Conservation (phyloP, 1,140 invertebrate species). For the Pentalonia nigronervosa region DNA sequence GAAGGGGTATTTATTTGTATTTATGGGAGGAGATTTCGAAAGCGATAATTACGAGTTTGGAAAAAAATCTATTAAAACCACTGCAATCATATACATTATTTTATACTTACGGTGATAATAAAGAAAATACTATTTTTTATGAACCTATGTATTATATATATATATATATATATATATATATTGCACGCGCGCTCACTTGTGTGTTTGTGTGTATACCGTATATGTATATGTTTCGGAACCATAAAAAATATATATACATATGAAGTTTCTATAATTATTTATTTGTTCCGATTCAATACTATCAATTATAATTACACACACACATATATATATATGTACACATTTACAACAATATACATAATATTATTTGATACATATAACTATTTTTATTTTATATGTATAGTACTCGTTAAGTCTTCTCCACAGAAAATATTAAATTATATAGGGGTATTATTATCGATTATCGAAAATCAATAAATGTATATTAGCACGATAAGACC, state of each 20-base stretch:
- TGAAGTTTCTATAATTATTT: background rate
- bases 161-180: background rate
- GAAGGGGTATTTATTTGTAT: conserved; percentile 49
- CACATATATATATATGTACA: background rate
- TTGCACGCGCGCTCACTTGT: background rate
- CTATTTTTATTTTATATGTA: background rate
- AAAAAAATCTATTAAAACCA: conserved; percentile 53
- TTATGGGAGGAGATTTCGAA: conserved; percentile 50
- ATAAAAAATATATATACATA: background rate
- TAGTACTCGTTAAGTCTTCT: background rate
- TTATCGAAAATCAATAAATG: background rate
- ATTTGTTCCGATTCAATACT: background rate
- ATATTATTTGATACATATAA: background rate
- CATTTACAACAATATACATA: background rate
- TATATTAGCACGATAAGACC: background rate
- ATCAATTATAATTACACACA: background rate
- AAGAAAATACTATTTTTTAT: conserved; percentile 11
- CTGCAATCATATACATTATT: conserved; percentile 37
- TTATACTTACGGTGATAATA: conserved; percentile 43
- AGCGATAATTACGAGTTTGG: conserved; percentile 51
- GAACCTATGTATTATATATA: background rate
- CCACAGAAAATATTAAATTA: background rate
- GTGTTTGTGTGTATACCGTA: background rate
- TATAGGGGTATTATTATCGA: background rate
- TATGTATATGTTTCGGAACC: background rate